Conservation (phyloP, 2,797 vertebrate genomes). For the Yasuhikotakia modesta region DNA sequence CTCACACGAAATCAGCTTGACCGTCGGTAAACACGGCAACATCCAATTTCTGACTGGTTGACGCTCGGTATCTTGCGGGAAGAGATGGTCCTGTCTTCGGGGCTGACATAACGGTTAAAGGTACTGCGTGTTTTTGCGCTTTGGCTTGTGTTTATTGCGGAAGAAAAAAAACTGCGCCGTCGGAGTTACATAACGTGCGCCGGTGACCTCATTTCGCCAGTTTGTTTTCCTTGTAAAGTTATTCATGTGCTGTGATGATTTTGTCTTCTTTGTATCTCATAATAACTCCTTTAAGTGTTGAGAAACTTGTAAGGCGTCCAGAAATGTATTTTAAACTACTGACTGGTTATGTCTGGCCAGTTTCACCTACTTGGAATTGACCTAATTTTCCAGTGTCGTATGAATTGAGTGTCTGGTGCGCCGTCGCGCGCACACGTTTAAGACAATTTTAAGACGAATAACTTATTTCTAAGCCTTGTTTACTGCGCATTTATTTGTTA, state of each 20-base stretch:
- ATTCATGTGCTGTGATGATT: background rate
- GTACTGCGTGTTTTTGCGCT: slow-evolving; percentile 56
- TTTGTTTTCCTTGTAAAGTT: slow-evolving; percentile 10
- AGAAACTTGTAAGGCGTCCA: background rate
- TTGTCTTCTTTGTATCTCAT: background rate
- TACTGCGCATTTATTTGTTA: background rate
- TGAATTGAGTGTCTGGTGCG: background rate
- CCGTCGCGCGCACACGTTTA: background rate
- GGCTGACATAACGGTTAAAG: slow-evolving; percentile 68
- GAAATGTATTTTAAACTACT: background rate
- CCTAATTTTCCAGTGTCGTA: slow-evolving; percentile 50
- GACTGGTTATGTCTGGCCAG: background rate
- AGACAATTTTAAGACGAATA: background rate
- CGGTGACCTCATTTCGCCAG: slow-evolving; percentile 69
- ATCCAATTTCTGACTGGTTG: background rate
- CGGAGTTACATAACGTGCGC: slow-evolving; percentile 67
- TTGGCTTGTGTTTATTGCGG: background rate
- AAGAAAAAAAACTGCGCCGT: slow-evolving; percentile 17
- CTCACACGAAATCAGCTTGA: slow-evolving; percentile 63
- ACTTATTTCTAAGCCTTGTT: background rate
- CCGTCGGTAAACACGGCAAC: too few relatives aligned
- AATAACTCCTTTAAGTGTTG: background rate
- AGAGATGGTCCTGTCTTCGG: slow-evolving; percentile 68
- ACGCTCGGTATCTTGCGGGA: slow-evolving; percentile 7
- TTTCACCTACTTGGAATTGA: slow-evolving; percentile 52